Evolutionary conservation across 2,888 invertebrate species (phyloP).

Genomic region (Drosophila hamatofila): DNA sequence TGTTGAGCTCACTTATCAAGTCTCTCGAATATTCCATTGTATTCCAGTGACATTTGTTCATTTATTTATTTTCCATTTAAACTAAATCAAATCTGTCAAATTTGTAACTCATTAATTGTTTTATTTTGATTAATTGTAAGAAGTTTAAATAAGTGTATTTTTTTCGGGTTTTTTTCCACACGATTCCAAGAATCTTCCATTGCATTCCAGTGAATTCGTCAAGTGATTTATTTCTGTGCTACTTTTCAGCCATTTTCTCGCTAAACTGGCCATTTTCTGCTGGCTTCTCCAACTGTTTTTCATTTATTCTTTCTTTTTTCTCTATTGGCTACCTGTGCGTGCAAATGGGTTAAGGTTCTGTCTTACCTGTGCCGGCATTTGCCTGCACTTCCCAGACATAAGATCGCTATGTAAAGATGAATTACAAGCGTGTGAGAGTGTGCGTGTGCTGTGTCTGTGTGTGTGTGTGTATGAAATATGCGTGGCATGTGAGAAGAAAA

Average conservation of each 20-base stretch:
- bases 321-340: slow-evolving; percentile 46
- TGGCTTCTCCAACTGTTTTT: background rate
- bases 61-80: too few species aligned
- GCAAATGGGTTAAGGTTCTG: slow-evolving; percentile 66
- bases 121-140: slow-evolving; percentile 2
- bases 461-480: slow-evolving; percentile 53
- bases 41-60: background rate
- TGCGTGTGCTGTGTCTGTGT: slow-evolving; percentile 8
- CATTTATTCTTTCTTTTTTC: background rate
- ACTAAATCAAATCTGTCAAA: background rate
- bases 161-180: background rate
- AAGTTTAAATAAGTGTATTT: too few species aligned
- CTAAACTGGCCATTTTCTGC: slow-evolving; percentile 8
- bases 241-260: slow-evolving; percentile 21
- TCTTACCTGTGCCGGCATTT: slow-evolving; percentile 65
- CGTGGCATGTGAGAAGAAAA: slow-evolving; percentile 73
- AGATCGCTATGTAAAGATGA: slow-evolving; percentile 52
- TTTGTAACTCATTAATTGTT: background rate
- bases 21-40: background rate
- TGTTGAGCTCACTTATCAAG: background rate
- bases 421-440: slow-evolving; percentile 59
- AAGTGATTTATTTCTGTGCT: slow-evolving; percentile 9
- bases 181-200: slow-evolving; percentile 6
- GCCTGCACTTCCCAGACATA: slow-evolving; percentile 40
- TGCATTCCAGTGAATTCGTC: slow-evolving; percentile 18